Evolutionary conservation across 2,888 invertebrate species (phyloP).

Genomic region (Cerastis rubricosa): DNA sequence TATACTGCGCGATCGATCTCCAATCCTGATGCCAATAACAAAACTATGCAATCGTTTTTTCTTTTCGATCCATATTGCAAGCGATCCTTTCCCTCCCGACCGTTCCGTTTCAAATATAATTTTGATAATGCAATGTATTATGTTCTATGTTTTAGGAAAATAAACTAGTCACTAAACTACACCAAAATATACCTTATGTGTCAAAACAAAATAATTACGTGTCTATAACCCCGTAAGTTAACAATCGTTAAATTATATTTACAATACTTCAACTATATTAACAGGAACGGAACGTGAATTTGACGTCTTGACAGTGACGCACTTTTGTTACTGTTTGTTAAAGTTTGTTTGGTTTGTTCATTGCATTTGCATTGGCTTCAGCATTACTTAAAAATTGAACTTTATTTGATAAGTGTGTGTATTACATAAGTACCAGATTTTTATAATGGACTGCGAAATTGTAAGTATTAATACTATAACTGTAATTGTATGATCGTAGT

Average conservation of each 20-base stretch:
- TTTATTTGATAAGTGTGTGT: background rate
- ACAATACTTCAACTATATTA: no score
- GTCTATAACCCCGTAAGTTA: no score
- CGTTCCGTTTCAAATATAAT: background rate
- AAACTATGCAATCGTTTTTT: no score
- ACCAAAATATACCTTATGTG: background rate
- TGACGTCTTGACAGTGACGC: background rate
- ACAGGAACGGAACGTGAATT: no score
- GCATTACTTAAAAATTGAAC: background rate
- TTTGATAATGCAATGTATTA: background rate
- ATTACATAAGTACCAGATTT: background rate
- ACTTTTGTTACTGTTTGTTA: background rate
- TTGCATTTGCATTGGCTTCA: no score
- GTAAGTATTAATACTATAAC: background rate
- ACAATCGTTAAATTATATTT: no score
- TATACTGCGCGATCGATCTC: no score
- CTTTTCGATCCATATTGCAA: background rate
- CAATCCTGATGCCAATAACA: no score
- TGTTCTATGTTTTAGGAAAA: background rate
- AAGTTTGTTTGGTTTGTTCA: background rate
- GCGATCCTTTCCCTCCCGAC: background rate
- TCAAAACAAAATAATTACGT: background rate
- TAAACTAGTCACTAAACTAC: background rate
- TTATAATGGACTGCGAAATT: conserved; percentile 1
- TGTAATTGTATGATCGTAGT: no score